Percentiles rank a stretch among this genome's conserved stretches.
Conservation (phyloP, 2,888 invertebrate genomes). For the Eucriotettix oculatus region DNA sequence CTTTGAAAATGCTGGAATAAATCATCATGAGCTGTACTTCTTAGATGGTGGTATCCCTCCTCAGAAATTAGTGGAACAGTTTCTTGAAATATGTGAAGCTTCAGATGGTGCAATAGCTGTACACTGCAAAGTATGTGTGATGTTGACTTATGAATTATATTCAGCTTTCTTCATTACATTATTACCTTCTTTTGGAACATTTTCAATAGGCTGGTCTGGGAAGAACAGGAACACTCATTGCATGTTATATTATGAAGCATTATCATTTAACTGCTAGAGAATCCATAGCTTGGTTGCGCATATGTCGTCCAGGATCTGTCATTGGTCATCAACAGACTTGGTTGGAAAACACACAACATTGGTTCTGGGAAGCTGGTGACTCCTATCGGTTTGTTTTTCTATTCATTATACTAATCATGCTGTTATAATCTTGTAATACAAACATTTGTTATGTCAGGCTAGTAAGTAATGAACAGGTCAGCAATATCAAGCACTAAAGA, state of each 20-base stretch:
- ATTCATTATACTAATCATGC: too few species aligned
- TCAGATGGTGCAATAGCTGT: constrained; percentile 66
- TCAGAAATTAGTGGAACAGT: constrained; percentile 57
- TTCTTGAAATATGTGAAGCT: constrained; percentile 63
- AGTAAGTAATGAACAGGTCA: too few species aligned
- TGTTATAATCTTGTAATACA: too few species aligned
- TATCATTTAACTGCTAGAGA: constrained; percentile 65
- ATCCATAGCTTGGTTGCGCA: constrained; percentile 74
- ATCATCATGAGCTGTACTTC: constrained; percentile 76
- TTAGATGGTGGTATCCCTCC: constrained; percentile 76
- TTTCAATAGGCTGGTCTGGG: constrained; percentile 64
- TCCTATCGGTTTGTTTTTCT: constrained; percentile 4
- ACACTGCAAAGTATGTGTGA: constrained; percentile 62
- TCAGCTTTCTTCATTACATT: neutral
- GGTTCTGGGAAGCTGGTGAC: constrained; percentile 6
- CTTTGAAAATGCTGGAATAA: constrained; percentile 60
- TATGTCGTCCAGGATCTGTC: constrained; percentile 75
- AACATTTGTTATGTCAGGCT: too few species aligned
- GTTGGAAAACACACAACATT: constrained; percentile 27
- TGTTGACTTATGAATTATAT: neutral
- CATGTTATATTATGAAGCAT: constrained; percentile 74
- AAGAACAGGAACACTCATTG: constrained; percentile 76
- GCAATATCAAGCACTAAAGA: too few species aligned
- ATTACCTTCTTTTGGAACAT: neutral
- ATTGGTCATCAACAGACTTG: constrained; percentile 76